phyloP scores from a whole-genome alignment of 2,888 invertebrate species.

The Lissonota sp. region DNA sequence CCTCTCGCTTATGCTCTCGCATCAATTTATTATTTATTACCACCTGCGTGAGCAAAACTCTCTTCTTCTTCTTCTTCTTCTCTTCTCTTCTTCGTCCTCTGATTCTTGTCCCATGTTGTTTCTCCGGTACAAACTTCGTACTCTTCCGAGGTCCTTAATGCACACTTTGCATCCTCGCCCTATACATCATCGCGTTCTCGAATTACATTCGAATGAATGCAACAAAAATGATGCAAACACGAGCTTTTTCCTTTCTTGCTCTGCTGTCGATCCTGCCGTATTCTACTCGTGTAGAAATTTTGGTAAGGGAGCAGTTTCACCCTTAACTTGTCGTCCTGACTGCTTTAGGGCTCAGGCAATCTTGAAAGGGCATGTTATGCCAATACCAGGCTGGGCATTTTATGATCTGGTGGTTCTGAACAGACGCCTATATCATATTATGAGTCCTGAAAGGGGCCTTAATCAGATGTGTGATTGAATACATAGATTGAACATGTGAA shows the following conservation, averaged over 20 bases:
- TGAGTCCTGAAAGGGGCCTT: no score
- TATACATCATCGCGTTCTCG: conserved; percentile 40
- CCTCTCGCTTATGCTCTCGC: conserved; percentile 56
- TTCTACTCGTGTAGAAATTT: no score
- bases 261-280: background rate
- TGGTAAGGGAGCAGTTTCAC: no score
- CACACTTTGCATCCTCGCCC: conserved; percentile 54
- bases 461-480: no score
- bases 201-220: conserved; percentile 39
- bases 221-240: conserved; percentile 35
- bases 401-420: no score
- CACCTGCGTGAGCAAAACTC: conserved; percentile 64
- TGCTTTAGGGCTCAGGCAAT: no score
- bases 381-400: no score
- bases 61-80: conserved; percentile 29
- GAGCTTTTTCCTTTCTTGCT: background rate
- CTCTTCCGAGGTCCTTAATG: conserved; percentile 48
- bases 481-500: no score
- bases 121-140: conserved; percentile 27
- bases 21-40: conserved; percentile 71
- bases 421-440: no score
- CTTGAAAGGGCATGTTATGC: no score
- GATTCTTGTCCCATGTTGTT: conserved; percentile 56
- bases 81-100: conserved; percentile 51
- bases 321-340: no score